phyloP scores from a whole-genome alignment of 2,113 vertebrate species.

The Odontophorus gujanensis region DNA sequence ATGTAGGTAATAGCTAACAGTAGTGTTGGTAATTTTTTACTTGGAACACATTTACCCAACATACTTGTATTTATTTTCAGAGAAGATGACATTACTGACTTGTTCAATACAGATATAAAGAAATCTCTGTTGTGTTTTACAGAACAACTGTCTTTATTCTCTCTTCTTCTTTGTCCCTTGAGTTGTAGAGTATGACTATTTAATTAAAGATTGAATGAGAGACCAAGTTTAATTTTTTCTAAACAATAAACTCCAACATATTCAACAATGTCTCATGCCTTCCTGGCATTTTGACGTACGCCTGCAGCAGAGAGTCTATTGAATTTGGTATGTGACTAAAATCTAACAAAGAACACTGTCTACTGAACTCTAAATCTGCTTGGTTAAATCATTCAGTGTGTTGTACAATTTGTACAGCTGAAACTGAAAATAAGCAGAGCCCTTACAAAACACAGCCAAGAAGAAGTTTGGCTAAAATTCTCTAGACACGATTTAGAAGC shows the following conservation, averaged over 20 bases:
- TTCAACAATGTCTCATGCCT: slow-evolving; percentile 73
- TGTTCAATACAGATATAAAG: slow-evolving; percentile 38
- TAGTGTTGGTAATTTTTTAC: slow-evolving; percentile 8
- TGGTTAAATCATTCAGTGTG: slow-evolving; percentile 68
- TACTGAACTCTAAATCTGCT: slow-evolving; percentile 74
- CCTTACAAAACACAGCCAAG: background rate
- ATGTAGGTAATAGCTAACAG: slow-evolving; percentile 42
- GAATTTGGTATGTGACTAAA: slow-evolving; percentile 77
- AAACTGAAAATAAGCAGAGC: slow-evolving; percentile 67
- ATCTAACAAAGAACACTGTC: slow-evolving; percentile 77
- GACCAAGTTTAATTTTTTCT: slow-evolving; percentile 72
- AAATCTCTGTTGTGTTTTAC: slow-evolving; percentile 55
- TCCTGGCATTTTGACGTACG: slow-evolving; percentile 75
- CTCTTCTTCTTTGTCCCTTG: slow-evolving; percentile 56
- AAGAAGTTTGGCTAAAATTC: slow-evolving; percentile 53
- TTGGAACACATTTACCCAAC: slow-evolving; percentile 30
- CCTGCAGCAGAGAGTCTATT: slow-evolving; percentile 77
- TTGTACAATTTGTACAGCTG: slow-evolving; percentile 67
- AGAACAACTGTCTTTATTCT: slow-evolving; percentile 54
- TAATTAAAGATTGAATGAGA: slow-evolving; percentile 74
- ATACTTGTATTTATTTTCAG: slow-evolving; percentile 44
- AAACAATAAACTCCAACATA: slow-evolving; percentile 76
- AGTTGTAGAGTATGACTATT: slow-evolving; percentile 66
- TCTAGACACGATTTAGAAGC: background rate
- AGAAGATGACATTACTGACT: slow-evolving; percentile 49